Conservation (phyloP, 2,113 vertebrate species). For the Poeciliopsis prolifica region DNA sequence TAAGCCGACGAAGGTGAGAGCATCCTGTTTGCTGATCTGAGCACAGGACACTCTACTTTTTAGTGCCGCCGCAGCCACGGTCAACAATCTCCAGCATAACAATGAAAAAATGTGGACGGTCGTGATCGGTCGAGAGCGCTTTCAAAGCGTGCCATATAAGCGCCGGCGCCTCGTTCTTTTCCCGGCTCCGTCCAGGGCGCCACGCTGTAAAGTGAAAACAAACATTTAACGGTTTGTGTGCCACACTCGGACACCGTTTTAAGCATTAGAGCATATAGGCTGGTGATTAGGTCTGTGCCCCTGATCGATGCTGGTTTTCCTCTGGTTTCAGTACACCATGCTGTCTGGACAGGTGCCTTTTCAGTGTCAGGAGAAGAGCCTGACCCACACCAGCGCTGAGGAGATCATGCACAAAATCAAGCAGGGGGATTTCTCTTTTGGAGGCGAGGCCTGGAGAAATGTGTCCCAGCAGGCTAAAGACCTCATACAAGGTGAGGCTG, state of each 20-base stretch:
- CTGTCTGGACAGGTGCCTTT: slow-evolving; percentile 97
- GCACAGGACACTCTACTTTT: slow-evolving; percentile 26
- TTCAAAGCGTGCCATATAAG: slow-evolving; percentile 10
- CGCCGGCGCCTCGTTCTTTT: slow-evolving; percentile 4
- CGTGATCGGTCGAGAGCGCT: slow-evolving; percentile 44
- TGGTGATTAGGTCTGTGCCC: background rate
- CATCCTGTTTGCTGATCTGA: slow-evolving; percentile 31
- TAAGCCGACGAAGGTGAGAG: slow-evolving; percentile 62
- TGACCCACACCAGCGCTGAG: slow-evolving; percentile 90
- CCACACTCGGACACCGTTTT: background rate
- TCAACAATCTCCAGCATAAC: slow-evolving; percentile 40
- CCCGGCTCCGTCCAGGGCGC: background rate
- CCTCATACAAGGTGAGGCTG: slow-evolving; percentile 89
- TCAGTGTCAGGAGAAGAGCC: slow-evolving; percentile 91
- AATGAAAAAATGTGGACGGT: slow-evolving; percentile 22
- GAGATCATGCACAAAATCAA: slow-evolving; percentile 99
- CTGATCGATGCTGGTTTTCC: background rate
- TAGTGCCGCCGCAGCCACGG: slow-evolving; percentile 31
- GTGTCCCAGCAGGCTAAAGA: slow-evolving; percentile 97
- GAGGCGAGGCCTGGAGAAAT: slow-evolving; percentile 95
- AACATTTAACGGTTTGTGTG: background rate
- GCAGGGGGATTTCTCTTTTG: slow-evolving; percentile 96
- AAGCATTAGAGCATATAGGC: background rate
- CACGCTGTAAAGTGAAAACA: background rate
- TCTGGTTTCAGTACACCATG: slow-evolving; percentile 93